These are phyloP conservation scores for Vireo griseus DNA, from an alignment of 2,797 vertebrate genomes.

Conservation along the genomic window DNA sequence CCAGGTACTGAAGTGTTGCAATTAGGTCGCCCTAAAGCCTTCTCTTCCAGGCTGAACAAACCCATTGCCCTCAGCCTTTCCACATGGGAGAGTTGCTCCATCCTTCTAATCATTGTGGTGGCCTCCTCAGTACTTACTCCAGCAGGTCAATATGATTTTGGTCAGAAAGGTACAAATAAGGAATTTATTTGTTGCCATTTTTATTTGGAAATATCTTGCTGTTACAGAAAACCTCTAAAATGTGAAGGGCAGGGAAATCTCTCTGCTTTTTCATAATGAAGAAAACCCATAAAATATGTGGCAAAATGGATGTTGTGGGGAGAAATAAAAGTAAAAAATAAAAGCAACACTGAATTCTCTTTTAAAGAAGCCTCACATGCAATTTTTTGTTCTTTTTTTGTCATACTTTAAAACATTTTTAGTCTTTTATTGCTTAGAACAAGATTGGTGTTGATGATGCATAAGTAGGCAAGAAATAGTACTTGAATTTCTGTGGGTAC, in stretches of 20 bases:
- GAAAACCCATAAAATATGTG: not conserved
- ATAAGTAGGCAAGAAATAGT: not conserved
- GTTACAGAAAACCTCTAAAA: not conserved
- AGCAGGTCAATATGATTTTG: not conserved
- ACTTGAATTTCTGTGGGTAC: not conserved
- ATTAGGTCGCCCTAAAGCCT: not conserved
- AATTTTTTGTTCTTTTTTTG: not conserved
- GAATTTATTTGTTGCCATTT: not conserved
- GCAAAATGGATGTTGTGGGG: not conserved
- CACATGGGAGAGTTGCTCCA: not conserved
- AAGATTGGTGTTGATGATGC: not conserved
- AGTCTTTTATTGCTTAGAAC: not conserved
- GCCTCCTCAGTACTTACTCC: no score
- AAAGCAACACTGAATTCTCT: not conserved
- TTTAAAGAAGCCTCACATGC: not conserved
- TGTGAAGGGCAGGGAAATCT: fast-evolving
- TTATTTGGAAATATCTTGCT: not conserved
- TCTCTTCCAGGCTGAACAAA: not conserved
- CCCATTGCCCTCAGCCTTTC: not conserved
- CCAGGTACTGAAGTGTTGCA: not conserved
- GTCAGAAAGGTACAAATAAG: not conserved
- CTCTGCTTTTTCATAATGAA: not conserved
- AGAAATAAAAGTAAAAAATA: not conserved
- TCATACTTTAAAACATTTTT: not conserved
- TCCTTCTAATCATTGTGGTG: not conserved